Conservation (phyloP, 2,888 invertebrate species). For the Drosophila prostipennis region DNA sequence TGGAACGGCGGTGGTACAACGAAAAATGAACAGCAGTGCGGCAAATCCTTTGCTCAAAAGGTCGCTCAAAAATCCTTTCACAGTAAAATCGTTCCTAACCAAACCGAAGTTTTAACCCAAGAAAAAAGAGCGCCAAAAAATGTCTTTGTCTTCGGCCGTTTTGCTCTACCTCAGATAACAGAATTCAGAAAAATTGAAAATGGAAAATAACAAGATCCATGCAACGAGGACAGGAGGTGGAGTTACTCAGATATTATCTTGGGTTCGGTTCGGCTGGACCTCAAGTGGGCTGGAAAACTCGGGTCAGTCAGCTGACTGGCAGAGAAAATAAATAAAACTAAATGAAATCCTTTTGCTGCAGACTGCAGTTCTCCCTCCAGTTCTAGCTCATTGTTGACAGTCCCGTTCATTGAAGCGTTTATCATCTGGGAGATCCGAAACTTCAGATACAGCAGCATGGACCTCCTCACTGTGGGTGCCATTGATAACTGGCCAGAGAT, state of each 20-base stretch:
- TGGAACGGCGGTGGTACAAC: conserved; percentile 43
- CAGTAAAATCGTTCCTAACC: conserved; percentile 50
- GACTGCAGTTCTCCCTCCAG: conserved; percentile 34
- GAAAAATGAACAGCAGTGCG: conserved; percentile 44
- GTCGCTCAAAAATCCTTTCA: conserved; percentile 61
- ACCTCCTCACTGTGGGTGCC: conserved; percentile 40
- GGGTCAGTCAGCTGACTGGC: conserved; percentile 66
- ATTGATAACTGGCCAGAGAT: conserved; percentile 54
- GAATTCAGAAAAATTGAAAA: conserved; percentile 9
- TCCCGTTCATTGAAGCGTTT: conserved; percentile 66
- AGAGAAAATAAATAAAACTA: conserved; percentile 42
- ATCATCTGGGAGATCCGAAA: conserved; percentile 59
- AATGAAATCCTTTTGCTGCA: conserved; percentile 49
- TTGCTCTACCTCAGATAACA: conserved; percentile 59
- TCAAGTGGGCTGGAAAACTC: conserved; percentile 57
- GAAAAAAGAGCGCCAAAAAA: conserved; percentile 72
- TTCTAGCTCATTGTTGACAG: conserved; percentile 63
- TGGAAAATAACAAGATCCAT: conserved; percentile 11
- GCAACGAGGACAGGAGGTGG: conserved; percentile 18
- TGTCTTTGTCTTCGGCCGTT: conserved; percentile 41
- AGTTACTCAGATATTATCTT: conserved; percentile 62
- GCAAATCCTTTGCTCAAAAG: conserved; percentile 67
- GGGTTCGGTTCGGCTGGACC: conserved; percentile 64
- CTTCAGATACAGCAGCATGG: conserved; percentile 47
- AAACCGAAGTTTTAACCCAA: neutral